These are phyloP conservation scores for Gadopsis bispinosus DNA, from an alignment of 2,797 vertebrate genomes.

Conservation along the genomic window DNA sequence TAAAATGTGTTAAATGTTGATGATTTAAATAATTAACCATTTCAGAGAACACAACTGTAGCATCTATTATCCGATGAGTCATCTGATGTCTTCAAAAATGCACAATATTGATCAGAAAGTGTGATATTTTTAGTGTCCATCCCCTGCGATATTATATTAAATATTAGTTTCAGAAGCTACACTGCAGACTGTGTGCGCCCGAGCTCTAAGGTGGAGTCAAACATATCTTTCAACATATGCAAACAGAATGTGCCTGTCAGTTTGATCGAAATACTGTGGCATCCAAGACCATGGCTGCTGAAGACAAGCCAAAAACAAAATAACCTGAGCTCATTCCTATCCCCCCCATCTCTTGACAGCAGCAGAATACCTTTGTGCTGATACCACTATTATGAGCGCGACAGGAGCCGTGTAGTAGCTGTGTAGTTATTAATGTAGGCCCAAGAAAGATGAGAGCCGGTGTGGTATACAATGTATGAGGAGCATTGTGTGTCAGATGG, in stretches of 20 bases:
- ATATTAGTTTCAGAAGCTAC: neutral
- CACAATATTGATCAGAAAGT: neutral
- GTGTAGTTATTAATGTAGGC: conserved; percentile 73
- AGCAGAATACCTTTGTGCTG: conserved; percentile 52
- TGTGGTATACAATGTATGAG: conserved; percentile 61
- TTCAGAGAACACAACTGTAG: neutral
- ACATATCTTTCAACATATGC: conserved; percentile 27
- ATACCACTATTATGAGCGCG: conserved; percentile 44
- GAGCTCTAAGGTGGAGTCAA: conserved; percentile 9
- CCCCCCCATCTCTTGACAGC: conserved; percentile 44
- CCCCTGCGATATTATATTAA: neutral
- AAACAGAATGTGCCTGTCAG: conserved; percentile 29
- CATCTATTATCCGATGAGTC: neutral
- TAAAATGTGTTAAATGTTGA: neutral
- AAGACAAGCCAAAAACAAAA: conserved; percentile 1
- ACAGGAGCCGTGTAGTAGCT: conserved; percentile 36
- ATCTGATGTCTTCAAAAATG: neutral
- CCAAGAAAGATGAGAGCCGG: conserved; percentile 58
- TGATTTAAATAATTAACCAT: neutral
- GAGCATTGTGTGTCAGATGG: conserved; percentile 55
- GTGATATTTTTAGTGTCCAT: conserved; percentile 13
- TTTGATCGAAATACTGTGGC: conserved; percentile 46
- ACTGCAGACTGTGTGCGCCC: neutral
- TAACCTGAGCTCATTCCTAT: conserved; percentile 13
- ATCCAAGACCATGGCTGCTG: conserved; percentile 28